Conservation (phyloP, 2,797 vertebrate species). For the Ispidina picta region DNA sequence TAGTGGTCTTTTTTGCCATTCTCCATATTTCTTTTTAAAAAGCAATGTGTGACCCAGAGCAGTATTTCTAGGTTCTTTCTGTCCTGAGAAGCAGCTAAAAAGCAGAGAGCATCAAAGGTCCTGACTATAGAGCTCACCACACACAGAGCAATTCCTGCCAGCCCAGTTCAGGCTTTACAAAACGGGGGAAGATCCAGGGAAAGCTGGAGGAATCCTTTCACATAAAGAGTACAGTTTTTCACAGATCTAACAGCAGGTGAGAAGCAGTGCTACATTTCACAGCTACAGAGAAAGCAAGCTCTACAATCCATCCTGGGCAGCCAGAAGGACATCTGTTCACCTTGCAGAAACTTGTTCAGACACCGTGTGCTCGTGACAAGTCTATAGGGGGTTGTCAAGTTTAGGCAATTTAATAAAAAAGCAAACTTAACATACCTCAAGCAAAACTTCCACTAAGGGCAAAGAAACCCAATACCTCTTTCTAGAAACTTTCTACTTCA, state of each 20-base stretch:
- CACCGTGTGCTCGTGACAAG: fast-evolving
- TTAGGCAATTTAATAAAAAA: background rate
- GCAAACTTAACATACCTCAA: background rate
- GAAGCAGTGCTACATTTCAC: background rate
- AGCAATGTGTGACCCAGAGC: fast-evolving
- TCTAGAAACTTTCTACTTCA: background rate
- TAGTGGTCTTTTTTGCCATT: background rate
- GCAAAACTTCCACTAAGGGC: background rate
- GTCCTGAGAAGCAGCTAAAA: background rate
- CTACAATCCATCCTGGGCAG: background rate
- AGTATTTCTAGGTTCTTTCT: background rate
- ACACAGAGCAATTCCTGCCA: background rate
- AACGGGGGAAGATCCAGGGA: background rate
- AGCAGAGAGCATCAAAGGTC: background rate
- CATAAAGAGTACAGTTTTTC: background rate
- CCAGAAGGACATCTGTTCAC: background rate
- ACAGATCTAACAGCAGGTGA: background rate
- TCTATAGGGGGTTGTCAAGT: background rate
- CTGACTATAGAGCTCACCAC: background rate
- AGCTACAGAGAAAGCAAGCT: background rate
- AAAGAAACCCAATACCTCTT: background rate
- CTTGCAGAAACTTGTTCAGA: background rate
- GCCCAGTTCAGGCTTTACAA: background rate
- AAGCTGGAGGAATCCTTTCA: background rate
- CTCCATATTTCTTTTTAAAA: background rate